Evolutionary conservation across 2,113 vertebrate genomes (phyloP).

Genomic region (Carassius carassius): DNA sequence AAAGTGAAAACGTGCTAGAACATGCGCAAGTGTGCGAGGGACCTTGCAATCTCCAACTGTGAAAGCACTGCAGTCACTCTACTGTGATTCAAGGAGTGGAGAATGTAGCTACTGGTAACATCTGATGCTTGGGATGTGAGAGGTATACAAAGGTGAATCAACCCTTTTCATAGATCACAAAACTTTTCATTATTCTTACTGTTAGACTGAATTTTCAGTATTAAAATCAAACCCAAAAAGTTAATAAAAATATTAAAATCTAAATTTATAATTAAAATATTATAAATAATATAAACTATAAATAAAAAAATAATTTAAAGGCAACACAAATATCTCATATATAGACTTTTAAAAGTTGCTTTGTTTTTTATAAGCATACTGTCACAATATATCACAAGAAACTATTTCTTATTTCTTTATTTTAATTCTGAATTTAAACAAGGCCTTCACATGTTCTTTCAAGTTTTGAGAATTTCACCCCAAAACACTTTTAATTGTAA

Average conservation of each 20-base stretch:
- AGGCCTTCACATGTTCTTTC: no score
- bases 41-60: not conserved
- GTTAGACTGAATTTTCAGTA: not conserved
- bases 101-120: not conserved
- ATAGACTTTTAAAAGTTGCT: no score
- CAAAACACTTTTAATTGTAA: no score
- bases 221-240: no score
- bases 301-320: no score
- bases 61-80: constrained; percentile 18
- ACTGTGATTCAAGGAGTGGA: constrained; percentile 12
- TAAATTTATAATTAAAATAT: no score
- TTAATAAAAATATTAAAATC: no score
- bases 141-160: not conserved
- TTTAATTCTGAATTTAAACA: not conserved
- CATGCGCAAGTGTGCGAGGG: not conserved
- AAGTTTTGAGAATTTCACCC: no score
- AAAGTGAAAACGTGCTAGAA: constrained; percentile 26
- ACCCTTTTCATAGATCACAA: no score
- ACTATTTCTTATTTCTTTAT: not conserved
- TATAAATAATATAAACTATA: no score
- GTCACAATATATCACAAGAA: not conserved
- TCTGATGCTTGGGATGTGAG: not conserved
- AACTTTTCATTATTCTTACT: not conserved
- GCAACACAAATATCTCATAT: no score
- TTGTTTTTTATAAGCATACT: not conserved